Evolutionary conservation across 2,888 invertebrate species (phyloP), one percentile per base, ranked within the genome.

Genomic region (Clistopyga incitator): DNA sequence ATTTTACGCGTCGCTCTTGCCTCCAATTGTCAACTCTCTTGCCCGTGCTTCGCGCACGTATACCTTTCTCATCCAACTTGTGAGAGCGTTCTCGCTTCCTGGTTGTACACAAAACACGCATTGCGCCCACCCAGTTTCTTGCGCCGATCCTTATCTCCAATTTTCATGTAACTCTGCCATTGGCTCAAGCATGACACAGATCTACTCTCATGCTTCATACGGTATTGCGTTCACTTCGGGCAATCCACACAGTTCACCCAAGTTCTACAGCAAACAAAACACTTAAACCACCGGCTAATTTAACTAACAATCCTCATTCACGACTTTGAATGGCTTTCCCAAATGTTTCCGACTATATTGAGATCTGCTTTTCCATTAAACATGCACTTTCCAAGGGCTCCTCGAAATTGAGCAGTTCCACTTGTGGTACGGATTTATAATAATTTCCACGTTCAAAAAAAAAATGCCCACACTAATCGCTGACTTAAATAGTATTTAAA

Each of bases 1-100:
- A 90, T 89, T 90, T 90, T 90, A 90, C 90, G 90, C 90, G 87
- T 86, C 87, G 78, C 81, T 81, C 81, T 84, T 84, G 78, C 80
- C 84, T 84, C 71, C 84, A 81, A 84, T 84, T 84, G 81, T 84
- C 84, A 61, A 81, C 81, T 84, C 84, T 84, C 81, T 84, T 75
- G 81, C 75, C 70, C 78, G 65, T 78, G 47, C 64, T 78, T 56
- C 23, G 47, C 50, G 25, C 25, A 68, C 20, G 42, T 52, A 23
- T 54, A 20, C 20, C 38, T 29, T 38, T 50, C 61, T n/a, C 75
- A 64, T 20, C 38, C 38, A 34, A 10, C n/a, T 64, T 20, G 50
- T n/a, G 45, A 29, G 13, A n/a, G 34, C 20, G 29, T 34, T 13
- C 74, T 15, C 56, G 50, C 61, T 38, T 50, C 23, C 64, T 23